Percentiles rank a stretch among this genome's conserved stretches.
Conservation (phyloP, 2,888 invertebrate genomes). For the Schizaphis graminum region DNA sequence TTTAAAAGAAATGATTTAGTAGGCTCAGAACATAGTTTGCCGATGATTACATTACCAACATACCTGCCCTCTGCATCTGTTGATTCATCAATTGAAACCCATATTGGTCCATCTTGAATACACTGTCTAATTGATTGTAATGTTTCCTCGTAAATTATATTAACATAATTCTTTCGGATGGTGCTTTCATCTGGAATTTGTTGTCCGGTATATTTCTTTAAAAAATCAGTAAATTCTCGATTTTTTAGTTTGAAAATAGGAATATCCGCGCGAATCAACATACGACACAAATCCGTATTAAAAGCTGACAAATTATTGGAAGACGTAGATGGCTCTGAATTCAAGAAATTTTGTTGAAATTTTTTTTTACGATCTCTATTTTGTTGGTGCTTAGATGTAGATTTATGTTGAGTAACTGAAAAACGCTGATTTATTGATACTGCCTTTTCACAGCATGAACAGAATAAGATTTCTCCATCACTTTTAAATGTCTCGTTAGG, state of each 20-base stretch:
- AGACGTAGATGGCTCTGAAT: constrained; percentile 5
- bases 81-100: too few relatives aligned
- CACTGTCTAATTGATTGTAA: constrained; percentile 48
- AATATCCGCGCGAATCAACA: constrained; percentile 45
- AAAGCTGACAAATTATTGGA: not conserved
- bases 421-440: constrained; percentile 23
- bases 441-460: constrained; percentile 25
- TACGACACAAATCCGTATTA: not conserved
- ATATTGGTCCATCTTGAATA: too few relatives aligned
- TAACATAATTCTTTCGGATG: constrained; percentile 37
- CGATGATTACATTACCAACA: too few relatives aligned
- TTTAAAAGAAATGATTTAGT: too few relatives aligned
- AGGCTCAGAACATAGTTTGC: too few relatives aligned
- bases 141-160: constrained; percentile 47
- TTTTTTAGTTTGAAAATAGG: constrained; percentile 55
- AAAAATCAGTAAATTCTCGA: constrained; percentile 32
- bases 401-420: constrained; percentile 22
- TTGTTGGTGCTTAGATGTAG: not conserved
- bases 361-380: not conserved
- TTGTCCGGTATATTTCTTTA: constrained; percentile 44
- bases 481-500: constrained; percentile 36
- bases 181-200: constrained; percentile 48
- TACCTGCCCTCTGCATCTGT: too few relatives aligned
- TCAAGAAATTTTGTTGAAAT: not conserved
- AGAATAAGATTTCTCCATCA: constrained; percentile 20